Conservation (phyloP, 2,888 invertebrate species). For the Gasteruption jaculator region DNA sequence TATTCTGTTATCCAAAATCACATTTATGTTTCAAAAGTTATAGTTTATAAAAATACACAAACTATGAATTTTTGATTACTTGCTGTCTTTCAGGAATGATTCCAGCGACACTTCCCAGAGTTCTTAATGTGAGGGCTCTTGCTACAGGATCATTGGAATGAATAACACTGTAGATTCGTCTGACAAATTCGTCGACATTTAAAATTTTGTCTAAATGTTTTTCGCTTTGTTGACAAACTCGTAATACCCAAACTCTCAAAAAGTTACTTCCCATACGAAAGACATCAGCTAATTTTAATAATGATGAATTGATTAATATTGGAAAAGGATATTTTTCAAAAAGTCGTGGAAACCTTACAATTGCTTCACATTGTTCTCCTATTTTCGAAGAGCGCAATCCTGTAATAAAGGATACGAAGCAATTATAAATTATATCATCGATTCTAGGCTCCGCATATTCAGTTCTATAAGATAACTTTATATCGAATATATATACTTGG, state of each 20-base stretch:
- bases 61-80: conserved; percentile 27
- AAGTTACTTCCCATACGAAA: conserved; percentile 91
- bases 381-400: conserved; percentile 85
- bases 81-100: conserved; percentile 92
- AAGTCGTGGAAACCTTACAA: conserved; percentile 88
- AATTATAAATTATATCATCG: too few species aligned
- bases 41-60: conserved; percentile 4
- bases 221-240: conserved; percentile 93
- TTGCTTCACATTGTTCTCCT: conserved; percentile 96
- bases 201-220: conserved; percentile 94
- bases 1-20: too few species aligned
- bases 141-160: conserved; percentile 98
- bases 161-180: conserved; percentile 87
- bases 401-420: conserved; percentile 54
- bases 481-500: too few species aligned
- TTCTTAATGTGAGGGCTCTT: conserved; percentile 81
- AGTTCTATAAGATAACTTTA: too few species aligned
- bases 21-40: neutral
- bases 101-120: conserved; percentile 86
- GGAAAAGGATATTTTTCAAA: conserved; percentile 99
- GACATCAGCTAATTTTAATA: conserved; percentile 90
- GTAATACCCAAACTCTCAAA: conserved; percentile 83
- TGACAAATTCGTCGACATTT: conserved; percentile 90
- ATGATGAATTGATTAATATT: conserved; percentile 93
- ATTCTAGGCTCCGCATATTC: too few species aligned